Percentiles rank a stretch among this genome's conserved stretches.
phyloP scores from a whole-genome alignment of 30 jellyfish, hydroid and myxozoan species.

The Cassiopea xamachana region DNA sequence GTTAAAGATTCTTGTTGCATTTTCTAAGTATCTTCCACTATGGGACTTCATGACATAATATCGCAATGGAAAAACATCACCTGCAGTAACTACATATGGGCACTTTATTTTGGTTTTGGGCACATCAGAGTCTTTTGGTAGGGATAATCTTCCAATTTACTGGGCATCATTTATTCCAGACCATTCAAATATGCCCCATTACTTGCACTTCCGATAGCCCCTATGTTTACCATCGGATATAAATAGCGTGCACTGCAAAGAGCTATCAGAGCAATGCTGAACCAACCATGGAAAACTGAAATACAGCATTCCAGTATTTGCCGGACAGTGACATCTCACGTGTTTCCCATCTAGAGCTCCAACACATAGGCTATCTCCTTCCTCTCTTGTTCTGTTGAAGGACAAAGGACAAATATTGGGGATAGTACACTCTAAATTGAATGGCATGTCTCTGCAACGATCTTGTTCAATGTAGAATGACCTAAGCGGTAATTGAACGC shows the following conservation, averaged over 20 bases:
- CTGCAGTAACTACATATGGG: slow-evolving; percentile 73
- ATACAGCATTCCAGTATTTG: slow-evolving; percentile 52
- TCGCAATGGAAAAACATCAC: slow-evolving; percentile 78
- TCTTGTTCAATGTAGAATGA: slow-evolving; percentile 26
- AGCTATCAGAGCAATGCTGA: slow-evolving; percentile 63
- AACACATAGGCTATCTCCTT: slow-evolving; percentile 36
- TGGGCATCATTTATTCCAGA: slow-evolving; percentile 37
- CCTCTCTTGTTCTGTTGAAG: slow-evolving; percentile 60
- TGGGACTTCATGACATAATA: slow-evolving; percentile 72
- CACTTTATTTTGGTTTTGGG: slow-evolving; percentile 54
- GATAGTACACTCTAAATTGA: slow-evolving; percentile 62
- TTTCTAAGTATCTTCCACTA: slow-evolving; percentile 68
- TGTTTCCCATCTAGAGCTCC: slow-evolving; percentile 67
- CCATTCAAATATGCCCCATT: slow-evolving; percentile 51
- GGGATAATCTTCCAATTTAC: neutral
- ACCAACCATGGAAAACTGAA: slow-evolving; percentile 45
- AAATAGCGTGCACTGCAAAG: slow-evolving; percentile 63
- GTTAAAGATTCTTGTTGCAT: slow-evolving; percentile 52
- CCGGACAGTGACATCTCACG: slow-evolving; percentile 45
- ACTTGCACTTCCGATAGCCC: slow-evolving; percentile 56
- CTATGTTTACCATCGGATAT: slow-evolving; percentile 54
- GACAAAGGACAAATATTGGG: slow-evolving; percentile 56
- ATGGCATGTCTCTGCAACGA: slow-evolving; percentile 43
- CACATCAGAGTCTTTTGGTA: slow-evolving; percentile 31
- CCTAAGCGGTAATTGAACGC: slow-evolving; percentile 30